These are phyloP conservation scores for Himantopus leucocephalus DNA, from an alignment of 2,113 vertebrate species.

Conservation along the genomic window DNA sequence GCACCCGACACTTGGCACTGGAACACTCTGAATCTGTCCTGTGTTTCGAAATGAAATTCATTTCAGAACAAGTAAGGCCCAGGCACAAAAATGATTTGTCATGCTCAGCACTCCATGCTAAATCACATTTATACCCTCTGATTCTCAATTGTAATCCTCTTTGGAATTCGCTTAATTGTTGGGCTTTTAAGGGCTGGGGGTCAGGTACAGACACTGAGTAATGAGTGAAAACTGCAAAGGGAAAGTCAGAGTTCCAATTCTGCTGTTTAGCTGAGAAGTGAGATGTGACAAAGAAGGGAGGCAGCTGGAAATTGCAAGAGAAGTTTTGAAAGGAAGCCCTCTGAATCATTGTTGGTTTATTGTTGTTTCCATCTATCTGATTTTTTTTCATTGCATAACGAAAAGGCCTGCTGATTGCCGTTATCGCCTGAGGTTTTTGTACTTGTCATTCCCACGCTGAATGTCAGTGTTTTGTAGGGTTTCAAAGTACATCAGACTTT, in stretches of 20 bases:
- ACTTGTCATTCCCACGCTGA: not conserved
- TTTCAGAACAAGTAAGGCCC: not conserved
- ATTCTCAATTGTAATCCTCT: conserved; percentile 39
- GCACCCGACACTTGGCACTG: not conserved
- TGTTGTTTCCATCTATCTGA: not conserved
- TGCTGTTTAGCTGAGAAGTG: not conserved
- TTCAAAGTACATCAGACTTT: not conserved
- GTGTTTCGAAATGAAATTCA: not conserved
- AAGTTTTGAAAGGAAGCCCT: not conserved
- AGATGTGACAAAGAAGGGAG: not conserved
- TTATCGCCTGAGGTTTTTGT: not conserved
- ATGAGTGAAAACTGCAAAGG: not conserved
- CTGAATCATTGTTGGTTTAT: not conserved
- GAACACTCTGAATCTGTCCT: not conserved
- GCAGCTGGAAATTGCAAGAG: conserved; percentile 8
- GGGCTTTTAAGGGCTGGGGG: not conserved
- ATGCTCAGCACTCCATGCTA: conserved; percentile 30
- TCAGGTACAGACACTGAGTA: not conserved
- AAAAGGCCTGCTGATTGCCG: not conserved
- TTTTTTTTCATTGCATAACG: not conserved
- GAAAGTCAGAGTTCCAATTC: not conserved
- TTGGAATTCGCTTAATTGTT: not conserved
- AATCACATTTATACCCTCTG: conserved; percentile 41
- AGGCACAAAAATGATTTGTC: conserved; percentile 28
- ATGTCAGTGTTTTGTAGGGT: not conserved